These are phyloP conservation scores for Malthinus seriepunctatus DNA, from an alignment of 2,888 invertebrate species.

Conservation along the genomic window DNA sequence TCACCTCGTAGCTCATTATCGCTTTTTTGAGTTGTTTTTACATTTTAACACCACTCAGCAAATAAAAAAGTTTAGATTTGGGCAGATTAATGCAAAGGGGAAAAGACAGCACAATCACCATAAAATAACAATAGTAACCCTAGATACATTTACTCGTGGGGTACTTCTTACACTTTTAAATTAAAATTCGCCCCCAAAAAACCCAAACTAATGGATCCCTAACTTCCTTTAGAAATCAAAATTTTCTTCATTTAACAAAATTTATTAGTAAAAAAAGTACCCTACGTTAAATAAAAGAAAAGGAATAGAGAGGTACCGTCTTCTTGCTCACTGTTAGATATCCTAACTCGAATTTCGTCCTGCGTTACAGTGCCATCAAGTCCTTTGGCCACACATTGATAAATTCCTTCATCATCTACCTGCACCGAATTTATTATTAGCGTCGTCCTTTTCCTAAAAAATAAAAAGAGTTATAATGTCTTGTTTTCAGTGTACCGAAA, in stretches of 20 bases:
- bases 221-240: not conserved
- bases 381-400: conserved; percentile 81
- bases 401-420: conserved; percentile 75
- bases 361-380: conserved; percentile 58
- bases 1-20: too few species aligned
- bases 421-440: conserved; percentile 77
- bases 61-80: too few species aligned
- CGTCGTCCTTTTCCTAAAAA: conserved; percentile 78
- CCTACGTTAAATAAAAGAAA: conserved; percentile 19
- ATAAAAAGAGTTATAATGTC: conserved; percentile 12
- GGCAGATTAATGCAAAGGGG: too few species aligned
- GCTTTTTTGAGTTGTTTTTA: too few species aligned
- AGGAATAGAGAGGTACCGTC: conserved; percentile 36
- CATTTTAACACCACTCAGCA: too few species aligned
- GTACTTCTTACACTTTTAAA: too few species aligned
- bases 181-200: too few species aligned
- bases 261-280: not conserved
- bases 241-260: not conserved
- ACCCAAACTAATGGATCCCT: not conserved
- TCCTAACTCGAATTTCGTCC: conserved; percentile 46
- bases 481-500: conserved; percentile 9
- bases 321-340: conserved; percentile 40
- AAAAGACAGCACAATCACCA: too few species aligned
- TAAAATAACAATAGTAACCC: too few species aligned
- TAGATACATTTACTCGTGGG: too few species aligned